These are phyloP conservation scores for Therioaphis trifolii DNA, from an alignment of 2,888 invertebrate genomes.

Conservation along the genomic window DNA sequence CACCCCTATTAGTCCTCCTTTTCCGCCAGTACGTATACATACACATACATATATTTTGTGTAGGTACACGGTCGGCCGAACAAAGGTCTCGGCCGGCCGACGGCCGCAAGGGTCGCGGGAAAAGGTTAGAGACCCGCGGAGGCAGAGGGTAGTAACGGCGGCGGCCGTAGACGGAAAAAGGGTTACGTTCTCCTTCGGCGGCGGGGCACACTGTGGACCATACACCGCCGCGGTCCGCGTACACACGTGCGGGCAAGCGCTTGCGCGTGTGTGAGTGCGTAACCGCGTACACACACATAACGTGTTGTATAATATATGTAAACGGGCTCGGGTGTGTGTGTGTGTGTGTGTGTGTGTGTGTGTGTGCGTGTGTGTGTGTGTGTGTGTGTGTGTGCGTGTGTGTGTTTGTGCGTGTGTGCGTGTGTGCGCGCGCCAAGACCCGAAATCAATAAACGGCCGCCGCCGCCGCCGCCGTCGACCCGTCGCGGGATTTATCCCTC, in stretches of 20 bases:
- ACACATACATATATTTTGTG: no score
- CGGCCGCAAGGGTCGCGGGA: conserved; percentile 31
- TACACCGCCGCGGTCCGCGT: background rate
- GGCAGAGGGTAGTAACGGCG: conserved; percentile 1
- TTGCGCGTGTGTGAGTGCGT: background rate
- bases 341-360: background rate
- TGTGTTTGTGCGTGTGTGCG: background rate
- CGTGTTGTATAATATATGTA: background rate
- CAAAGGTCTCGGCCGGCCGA: conserved; percentile 36
- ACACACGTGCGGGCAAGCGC: background rate
- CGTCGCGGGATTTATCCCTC: background rate
- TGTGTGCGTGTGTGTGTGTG: background rate
- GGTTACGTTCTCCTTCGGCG: conserved; percentile 43
- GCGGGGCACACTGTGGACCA: background rate
- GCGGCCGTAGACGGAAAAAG: conserved; percentile 39
- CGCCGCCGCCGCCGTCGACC: background rate
- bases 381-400: background rate
- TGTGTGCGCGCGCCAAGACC: conserved; percentile 1
- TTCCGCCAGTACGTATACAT: background rate
- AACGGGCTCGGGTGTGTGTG: background rate
- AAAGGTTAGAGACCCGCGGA: conserved; percentile 33
- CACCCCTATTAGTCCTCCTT: background rate
- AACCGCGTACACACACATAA: conserved; percentile 15
- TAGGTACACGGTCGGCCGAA: conserved; percentile 22
- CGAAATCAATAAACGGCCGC: conserved; percentile 57